Percentiles rank a stretch among this genome's conserved stretches.
Conservation (phyloP, 2,113 vertebrate species). For the Notothenia coriiceps region DNA sequence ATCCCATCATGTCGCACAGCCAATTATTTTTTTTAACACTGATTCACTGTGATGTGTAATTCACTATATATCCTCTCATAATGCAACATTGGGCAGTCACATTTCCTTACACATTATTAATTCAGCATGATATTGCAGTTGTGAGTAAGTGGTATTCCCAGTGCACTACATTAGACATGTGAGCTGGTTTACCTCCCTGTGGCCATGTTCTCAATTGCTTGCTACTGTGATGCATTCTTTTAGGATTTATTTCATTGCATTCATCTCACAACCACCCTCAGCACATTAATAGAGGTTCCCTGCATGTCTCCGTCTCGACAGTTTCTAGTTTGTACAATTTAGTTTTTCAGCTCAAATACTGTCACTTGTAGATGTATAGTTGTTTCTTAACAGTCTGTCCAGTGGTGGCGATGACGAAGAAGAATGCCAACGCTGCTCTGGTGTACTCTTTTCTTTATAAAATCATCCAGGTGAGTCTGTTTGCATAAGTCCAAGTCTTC, state of each 20-base stretch:
- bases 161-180: slow-evolving; percentile 39
- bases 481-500: background rate
- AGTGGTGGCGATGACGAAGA: slow-evolving; percentile 89
- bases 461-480: slow-evolving; percentile 84
- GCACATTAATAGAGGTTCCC: slow-evolving; percentile 3
- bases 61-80: slow-evolving; percentile 14
- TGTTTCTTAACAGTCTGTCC: slow-evolving; percentile 72
- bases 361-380: background rate
- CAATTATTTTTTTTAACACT: slow-evolving; percentile 12
- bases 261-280: slow-evolving; percentile 23
- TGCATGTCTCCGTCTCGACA: background rate
- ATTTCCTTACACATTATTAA: slow-evolving; percentile 63
- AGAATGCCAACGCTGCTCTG: slow-evolving; percentile 86
- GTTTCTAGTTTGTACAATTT: no score
- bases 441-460: slow-evolving; percentile 88
- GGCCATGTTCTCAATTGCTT: slow-evolving; percentile 53
- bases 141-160: slow-evolving; percentile 59
- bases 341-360: background rate
- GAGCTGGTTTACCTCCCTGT: slow-evolving; percentile 53
- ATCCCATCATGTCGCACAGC: slow-evolving; percentile 16
- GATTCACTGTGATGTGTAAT: slow-evolving; percentile 27
- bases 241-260: slow-evolving; percentile 29
- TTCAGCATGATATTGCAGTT: slow-evolving; percentile 60
- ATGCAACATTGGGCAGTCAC: slow-evolving; percentile 28
- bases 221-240: slow-evolving; percentile 32